Evolutionary conservation across 2,888 invertebrate genomes (phyloP).

Genomic region (Phytoseiulus persimilis): DNA sequence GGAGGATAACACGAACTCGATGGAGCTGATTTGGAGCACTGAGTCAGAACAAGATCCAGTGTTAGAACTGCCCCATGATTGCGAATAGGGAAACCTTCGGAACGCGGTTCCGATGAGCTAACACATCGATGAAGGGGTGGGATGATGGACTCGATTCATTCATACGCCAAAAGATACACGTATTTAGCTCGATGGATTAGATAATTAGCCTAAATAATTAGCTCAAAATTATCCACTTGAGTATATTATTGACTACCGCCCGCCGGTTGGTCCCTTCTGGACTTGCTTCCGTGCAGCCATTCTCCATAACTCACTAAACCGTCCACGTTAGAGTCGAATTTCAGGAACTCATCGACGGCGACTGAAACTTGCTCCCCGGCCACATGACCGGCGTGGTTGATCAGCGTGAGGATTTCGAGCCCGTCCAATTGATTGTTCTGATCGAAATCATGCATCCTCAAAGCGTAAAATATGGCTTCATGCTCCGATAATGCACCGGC

Average conservation of each 20-base stretch:
- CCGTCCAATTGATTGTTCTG: slow-evolving; percentile 22
- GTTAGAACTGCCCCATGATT: too few relatives aligned
- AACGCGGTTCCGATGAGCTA: too few relatives aligned
- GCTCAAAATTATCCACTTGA: neutral
- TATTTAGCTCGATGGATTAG: too few relatives aligned
- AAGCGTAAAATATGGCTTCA: slow-evolving; percentile 8
- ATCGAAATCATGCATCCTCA: slow-evolving; percentile 20
- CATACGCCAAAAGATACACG: neutral
- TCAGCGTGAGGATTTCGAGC: slow-evolving; percentile 8
- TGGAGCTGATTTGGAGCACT: too few relatives aligned
- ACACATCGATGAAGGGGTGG: neutral
- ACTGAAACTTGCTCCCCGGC: neutral
- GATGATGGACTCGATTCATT: neutral
- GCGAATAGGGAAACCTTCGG: too few relatives aligned
- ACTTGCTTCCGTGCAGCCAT: neutral
- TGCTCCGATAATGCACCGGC: neutral
- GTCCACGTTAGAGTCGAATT: neutral
- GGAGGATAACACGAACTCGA: too few relatives aligned
- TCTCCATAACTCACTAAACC: slow-evolving; percentile 6
- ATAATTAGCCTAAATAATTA: neutral
- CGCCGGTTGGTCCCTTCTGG: neutral
- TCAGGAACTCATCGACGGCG: neutral
- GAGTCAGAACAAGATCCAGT: too few relatives aligned
- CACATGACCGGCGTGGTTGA: neutral
- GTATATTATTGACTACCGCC: neutral